A percentile compares a stretch with the other conserved stretches of the same genome.
phyloP scores from a whole-genome alignment of 2,113 vertebrate genomes.

The Crypturellus undulatus region DNA sequence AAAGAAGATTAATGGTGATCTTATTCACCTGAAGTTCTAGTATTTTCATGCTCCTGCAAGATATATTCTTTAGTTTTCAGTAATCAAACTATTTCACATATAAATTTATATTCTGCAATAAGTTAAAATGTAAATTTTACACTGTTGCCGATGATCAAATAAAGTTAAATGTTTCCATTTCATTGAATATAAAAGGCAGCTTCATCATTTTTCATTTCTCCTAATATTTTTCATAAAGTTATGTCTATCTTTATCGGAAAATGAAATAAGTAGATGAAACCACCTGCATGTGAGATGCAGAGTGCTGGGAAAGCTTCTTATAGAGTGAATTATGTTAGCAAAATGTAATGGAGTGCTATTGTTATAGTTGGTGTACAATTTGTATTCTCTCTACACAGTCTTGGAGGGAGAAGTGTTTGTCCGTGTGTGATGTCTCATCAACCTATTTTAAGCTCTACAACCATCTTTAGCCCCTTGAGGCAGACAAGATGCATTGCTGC shows the following conservation, averaged over 20 bases:
- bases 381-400: not conserved
- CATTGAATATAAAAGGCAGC: not conserved
- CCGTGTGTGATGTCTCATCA: not conserved
- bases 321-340: not conserved
- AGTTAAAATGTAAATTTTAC: not conserved
- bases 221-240: not conserved
- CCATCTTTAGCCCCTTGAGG: not conserved
- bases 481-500: not conserved
- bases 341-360: not conserved
- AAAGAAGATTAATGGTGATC: not conserved
- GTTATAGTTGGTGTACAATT: not conserved
- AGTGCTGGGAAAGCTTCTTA: accelerated
- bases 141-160: not conserved
- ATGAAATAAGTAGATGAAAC: not conserved
- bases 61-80: not conserved
- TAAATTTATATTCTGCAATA: not conserved
- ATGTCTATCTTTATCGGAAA: not conserved
- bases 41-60: not conserved
- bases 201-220: not conserved
- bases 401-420: accelerated
- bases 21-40: not conserved
- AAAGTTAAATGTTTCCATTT: not conserved
- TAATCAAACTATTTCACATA: not conserved
- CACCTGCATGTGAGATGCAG: accelerated
- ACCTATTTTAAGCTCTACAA: not conserved